These are phyloP conservation scores for Aphelocoma californica DNA, from an alignment of 2,797 vertebrate species.

Conservation along the genomic window DNA sequence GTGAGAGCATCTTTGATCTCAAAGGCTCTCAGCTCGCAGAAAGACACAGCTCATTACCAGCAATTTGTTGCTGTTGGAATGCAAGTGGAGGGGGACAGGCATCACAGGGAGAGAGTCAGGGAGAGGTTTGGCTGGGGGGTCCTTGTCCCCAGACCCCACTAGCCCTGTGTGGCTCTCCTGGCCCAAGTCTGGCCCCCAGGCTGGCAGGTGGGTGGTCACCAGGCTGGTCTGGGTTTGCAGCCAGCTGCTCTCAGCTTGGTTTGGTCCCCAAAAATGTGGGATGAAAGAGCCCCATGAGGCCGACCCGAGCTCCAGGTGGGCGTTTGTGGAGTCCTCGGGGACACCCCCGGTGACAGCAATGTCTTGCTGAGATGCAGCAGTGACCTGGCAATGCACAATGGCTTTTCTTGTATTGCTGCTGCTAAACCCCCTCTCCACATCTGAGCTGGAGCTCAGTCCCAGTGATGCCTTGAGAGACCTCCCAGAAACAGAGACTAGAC, in stretches of 20 bases:
- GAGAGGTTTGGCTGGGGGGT: background rate
- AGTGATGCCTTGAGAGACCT: too few species aligned
- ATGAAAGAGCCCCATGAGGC: background rate
- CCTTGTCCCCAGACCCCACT: background rate
- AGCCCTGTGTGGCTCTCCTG: fast-evolving
- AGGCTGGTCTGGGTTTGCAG: background rate
- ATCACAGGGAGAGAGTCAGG: fast-evolving
- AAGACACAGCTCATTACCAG: background rate
- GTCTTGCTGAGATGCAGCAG: background rate
- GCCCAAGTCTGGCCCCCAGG: fast-evolving
- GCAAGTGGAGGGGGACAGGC: background rate
- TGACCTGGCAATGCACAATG: background rate
- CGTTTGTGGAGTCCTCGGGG: fast-evolving
- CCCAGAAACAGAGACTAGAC: too few species aligned
- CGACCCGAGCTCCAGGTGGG: background rate
- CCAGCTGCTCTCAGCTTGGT: background rate
- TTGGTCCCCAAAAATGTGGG: background rate
- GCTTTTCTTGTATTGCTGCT: background rate
- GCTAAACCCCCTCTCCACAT: background rate
- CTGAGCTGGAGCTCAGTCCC: fast-evolving
- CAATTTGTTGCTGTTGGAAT: background rate
- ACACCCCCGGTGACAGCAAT: fast-evolving
- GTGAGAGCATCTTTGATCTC: constrained; percentile 7
- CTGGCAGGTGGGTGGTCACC: background rate
- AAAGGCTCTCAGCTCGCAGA: background rate